Conservation (phyloP, 2,113 vertebrate genomes). For the Xenus cinereus region DNA sequence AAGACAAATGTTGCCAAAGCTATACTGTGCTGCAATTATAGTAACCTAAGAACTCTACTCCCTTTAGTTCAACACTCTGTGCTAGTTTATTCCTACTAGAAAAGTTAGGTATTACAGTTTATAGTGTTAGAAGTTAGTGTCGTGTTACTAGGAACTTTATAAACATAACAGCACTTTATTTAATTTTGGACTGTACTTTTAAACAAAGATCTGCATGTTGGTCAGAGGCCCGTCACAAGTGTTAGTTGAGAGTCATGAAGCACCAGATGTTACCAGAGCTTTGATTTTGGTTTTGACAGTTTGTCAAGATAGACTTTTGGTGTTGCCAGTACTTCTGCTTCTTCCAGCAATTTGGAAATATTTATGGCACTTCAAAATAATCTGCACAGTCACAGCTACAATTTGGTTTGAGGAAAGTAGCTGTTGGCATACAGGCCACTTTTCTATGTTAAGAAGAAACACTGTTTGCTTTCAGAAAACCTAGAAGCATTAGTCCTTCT, state of each 20-base stretch:
- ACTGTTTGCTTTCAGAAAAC: neutral
- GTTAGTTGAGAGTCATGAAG: neutral
- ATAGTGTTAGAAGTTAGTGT: neutral
- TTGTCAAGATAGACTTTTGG: neutral
- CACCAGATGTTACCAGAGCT: neutral
- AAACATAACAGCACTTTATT: neutral
- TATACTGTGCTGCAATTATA: neutral
- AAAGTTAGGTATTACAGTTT: neutral
- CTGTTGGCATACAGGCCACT: neutral
- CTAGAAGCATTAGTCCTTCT: accelerated
- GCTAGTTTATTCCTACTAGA: neutral
- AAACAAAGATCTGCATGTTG: neutral
- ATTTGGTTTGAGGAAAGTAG: neutral
- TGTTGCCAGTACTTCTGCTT: neutral
- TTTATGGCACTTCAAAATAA: neutral
- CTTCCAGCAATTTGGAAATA: neutral
- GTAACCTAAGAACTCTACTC: neutral
- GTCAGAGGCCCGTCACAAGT: neutral
- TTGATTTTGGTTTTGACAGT: neutral
- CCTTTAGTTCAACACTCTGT: neutral
- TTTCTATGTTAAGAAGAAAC: neutral
- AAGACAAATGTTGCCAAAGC: neutral
- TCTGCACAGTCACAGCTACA: neutral
- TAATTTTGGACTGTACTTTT: neutral
- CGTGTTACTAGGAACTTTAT: neutral